Conservation (phyloP, 2,888 invertebrate species). For the Xanthorhoe designata region DNA sequence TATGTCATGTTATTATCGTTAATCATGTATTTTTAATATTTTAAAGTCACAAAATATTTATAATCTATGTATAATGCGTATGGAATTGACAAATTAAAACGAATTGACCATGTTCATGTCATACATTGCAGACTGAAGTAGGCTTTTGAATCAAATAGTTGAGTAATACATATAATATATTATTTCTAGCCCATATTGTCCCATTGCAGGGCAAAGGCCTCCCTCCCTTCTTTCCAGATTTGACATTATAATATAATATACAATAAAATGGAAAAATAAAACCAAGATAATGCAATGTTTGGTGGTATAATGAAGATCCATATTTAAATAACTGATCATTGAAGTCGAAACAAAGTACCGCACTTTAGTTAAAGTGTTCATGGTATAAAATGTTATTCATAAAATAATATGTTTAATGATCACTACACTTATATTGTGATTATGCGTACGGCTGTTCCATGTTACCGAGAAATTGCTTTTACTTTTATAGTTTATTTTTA, state of each 20-base stretch:
- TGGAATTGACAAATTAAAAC: slow-evolving; percentile 8
- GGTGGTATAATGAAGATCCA: too few relatives aligned
- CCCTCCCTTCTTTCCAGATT: too few relatives aligned
- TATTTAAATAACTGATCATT: not conserved
- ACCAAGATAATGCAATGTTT: not conserved
- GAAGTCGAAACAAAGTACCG: too few relatives aligned
- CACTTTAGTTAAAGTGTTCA: too few relatives aligned
- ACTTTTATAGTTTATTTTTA: not conserved
- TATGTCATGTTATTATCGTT: slow-evolving; percentile 11
- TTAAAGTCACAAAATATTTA: slow-evolving; percentile 20
- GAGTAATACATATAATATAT: not conserved
- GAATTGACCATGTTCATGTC: slow-evolving; percentile 13
- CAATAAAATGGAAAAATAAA: not conserved
- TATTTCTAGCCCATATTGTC: too few relatives aligned
- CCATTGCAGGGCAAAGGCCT: too few relatives aligned
- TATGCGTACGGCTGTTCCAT: not conserved
- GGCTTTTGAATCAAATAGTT: not conserved
- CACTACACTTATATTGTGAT: not conserved
- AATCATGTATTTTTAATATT: slow-evolving; percentile 31
- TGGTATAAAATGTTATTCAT: too few relatives aligned
- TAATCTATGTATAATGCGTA: slow-evolving; percentile 17
- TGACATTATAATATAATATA: too few relatives aligned
- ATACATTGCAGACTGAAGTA: not conserved
- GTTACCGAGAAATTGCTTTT: not conserved
- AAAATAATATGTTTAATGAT: not conserved